Conservation (phyloP, 2,113 vertebrate genomes). For the Apteryx mantelli region DNA sequence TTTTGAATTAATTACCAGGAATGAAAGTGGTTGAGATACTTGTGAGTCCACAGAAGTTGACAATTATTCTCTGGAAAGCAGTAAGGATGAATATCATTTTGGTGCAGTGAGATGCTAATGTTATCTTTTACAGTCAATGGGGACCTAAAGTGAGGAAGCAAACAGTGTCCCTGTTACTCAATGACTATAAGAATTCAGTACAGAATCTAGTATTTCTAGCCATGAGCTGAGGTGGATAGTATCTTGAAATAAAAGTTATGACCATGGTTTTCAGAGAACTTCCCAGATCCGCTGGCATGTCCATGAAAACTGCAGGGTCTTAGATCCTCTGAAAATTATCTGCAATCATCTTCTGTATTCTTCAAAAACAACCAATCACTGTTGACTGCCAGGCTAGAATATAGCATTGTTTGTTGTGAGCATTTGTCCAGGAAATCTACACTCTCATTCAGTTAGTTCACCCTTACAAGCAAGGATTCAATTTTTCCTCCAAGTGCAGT, state of each 20-base stretch:
- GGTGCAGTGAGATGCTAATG: neutral
- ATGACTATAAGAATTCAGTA: neutral
- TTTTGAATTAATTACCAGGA: slow-evolving; percentile 5
- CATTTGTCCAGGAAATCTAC: neutral
- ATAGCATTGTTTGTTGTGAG: neutral
- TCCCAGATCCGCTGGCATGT: neutral
- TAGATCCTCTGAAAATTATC: neutral
- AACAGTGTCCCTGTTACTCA: neutral
- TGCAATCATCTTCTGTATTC: neutral
- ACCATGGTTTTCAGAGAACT: neutral
- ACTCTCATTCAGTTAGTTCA: neutral
- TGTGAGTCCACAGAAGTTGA: neutral
- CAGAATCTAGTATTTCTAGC: neutral
- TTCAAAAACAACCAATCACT: neutral
- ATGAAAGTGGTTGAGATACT: neutral
- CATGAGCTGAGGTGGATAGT: neutral
- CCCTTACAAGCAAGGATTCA: neutral
- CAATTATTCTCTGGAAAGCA: slow-evolving; percentile 20
- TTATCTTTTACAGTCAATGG: neutral
- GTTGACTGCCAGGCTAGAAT: neutral
- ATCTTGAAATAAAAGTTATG: neutral
- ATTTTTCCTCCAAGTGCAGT: neutral
- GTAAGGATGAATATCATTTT: neutral
- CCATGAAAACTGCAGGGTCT: neutral
- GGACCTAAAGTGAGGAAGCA: neutral